phyloP scores from a whole-genome alignment of 2,888 invertebrate genomes.

The Argynnis bischoffii region DNA sequence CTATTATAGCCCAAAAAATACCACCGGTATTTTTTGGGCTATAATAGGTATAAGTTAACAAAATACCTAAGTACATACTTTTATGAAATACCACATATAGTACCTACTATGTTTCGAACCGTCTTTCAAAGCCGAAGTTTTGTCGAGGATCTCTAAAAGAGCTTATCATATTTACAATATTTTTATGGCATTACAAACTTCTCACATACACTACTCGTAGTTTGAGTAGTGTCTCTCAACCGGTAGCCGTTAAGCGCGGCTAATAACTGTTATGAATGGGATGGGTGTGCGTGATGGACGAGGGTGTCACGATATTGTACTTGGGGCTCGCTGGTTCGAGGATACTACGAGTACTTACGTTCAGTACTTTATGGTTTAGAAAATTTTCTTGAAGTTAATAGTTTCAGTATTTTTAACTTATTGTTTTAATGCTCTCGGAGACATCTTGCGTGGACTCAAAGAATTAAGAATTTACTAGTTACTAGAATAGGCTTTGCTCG shows the following conservation, averaged over 20 bases:
- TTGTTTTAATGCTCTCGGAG: neutral
- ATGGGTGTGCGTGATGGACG: constrained; percentile 27
- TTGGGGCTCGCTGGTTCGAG: neutral
- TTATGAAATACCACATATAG: too few species aligned
- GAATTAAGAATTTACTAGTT: too few species aligned
- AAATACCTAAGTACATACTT: too few species aligned
- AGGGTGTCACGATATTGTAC: constrained; percentile 16
- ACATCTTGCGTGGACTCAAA: too few species aligned
- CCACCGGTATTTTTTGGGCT: too few species aligned
- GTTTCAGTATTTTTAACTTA: neutral
- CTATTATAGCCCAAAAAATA: too few species aligned
- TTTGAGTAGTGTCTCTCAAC: constrained; percentile 26
- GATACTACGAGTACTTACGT: neutral
- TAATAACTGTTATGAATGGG: constrained; percentile 34
- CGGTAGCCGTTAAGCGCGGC: constrained; percentile 34
- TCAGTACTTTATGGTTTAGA: constrained; percentile 1
- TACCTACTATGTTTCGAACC: too few species aligned
- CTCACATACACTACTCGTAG: constrained; percentile 8
- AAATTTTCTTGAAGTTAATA: constrained; percentile 8
- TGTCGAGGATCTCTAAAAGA: constrained; percentile 14
- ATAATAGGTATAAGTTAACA: too few species aligned
- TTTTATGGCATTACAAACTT: constrained; percentile 18
- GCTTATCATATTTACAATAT: constrained; percentile 5
- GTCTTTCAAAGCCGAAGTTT: too few species aligned
- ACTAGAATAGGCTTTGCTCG: too few species aligned